Percentiles rank a stretch among this genome's conserved stretches.
These are phyloP conservation scores for Cerastoderma edule DNA, from an alignment of 2,888 invertebrate genomes.

Conservation along the genomic window DNA sequence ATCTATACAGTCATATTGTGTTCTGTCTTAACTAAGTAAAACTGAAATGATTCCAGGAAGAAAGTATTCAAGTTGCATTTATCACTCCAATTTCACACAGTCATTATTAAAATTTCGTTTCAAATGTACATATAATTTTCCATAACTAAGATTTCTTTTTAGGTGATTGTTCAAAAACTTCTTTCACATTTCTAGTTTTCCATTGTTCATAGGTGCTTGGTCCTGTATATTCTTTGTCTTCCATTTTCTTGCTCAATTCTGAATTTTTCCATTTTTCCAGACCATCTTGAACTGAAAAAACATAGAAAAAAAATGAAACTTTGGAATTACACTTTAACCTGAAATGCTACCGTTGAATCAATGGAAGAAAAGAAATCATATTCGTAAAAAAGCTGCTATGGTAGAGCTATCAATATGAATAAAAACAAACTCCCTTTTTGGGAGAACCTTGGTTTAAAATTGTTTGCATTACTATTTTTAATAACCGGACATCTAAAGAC, in stretches of 20 bases:
- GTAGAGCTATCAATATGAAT: not conserved
- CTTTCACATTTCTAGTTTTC: not conserved
- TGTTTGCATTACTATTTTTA: not conserved
- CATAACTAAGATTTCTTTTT: too few species aligned
- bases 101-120: too few species aligned
- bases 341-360: not conserved
- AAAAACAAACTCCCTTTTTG: not conserved
- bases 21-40: too few species aligned
- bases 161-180: not conserved
- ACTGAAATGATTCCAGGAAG: too few species aligned
- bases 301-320: not conserved
- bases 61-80: too few species aligned
- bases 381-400: not conserved
- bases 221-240: not conserved
- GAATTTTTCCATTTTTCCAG: conserved; percentile 9
- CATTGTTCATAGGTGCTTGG: conserved; percentile 12
- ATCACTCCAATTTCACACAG: too few species aligned
- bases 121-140: too few species aligned
- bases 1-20: too few species aligned
- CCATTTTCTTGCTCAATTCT: not conserved
- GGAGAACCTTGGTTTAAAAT: not conserved
- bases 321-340: not conserved
- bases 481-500: too few species aligned
- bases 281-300: conserved; percentile 12
- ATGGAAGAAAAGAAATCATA: not conserved